Conservation (phyloP, 64 coral and sea anemone species). For the Catalaphyllia jardinei region DNA sequence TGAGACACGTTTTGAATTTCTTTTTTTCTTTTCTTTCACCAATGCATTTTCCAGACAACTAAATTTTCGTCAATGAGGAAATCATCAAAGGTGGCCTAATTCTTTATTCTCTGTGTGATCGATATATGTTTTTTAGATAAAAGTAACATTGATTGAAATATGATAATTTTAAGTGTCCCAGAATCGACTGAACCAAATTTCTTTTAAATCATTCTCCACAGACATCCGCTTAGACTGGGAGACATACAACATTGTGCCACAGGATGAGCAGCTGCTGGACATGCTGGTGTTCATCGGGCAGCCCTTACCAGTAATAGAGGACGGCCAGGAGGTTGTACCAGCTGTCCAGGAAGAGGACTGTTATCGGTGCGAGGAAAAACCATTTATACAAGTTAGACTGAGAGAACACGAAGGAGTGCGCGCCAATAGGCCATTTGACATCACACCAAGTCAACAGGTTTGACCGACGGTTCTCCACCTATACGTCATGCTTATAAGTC, state of each 20-base stretch:
- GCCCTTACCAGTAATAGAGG: conserved; percentile 64
- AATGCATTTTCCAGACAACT: no score
- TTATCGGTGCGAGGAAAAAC: conserved; percentile 21
- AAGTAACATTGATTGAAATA: no score
- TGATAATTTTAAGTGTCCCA: no score
- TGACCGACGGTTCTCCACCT: background rate
- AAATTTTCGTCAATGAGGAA: no score
- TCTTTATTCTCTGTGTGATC: no score
- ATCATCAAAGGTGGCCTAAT: no score
- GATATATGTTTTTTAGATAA: no score
- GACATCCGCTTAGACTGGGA: conserved; percentile 98
- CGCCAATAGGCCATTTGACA: conserved; percentile 68
- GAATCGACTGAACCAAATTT: no score
- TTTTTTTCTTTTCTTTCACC: no score
- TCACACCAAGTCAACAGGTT: conserved; percentile 88
- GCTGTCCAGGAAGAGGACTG: conserved; percentile 1
- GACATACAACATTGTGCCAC: conserved; percentile 68
- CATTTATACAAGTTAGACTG: conserved; percentile 83
- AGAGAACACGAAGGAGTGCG: conserved; percentile 71
- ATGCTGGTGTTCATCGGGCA: conserved; percentile 80
- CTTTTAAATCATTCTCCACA: background rate
- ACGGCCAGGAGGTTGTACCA: conserved; percentile 69
- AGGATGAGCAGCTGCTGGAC: conserved; percentile 83
- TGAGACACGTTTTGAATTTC: no score
- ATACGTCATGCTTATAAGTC: background rate